A percentile compares a stretch with the other conserved stretches of the same genome.
Conservation (phyloP, 2,113 vertebrate genomes). For the Cyanoramphus novaezelandiae region DNA sequence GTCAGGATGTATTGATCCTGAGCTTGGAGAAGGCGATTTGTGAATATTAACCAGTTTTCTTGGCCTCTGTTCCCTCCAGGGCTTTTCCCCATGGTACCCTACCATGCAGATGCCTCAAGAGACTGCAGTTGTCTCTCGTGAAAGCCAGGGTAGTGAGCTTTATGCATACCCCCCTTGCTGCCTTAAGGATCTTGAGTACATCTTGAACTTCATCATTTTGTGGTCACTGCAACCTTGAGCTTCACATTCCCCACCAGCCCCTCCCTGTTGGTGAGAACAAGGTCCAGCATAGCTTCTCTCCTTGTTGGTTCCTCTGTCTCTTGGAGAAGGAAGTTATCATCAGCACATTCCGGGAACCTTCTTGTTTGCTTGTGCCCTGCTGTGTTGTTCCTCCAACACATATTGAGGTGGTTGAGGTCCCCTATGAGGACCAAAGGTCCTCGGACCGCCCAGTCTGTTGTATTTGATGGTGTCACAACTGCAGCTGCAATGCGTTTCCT, state of each 20-base stretch:
- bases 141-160: neutral
- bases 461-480: neutral
- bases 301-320: neutral
- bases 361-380: neutral
- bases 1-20: neutral
- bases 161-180: neutral
- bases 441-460: neutral
- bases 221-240: neutral
- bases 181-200: neutral
- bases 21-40: neutral
- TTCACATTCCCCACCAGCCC: neutral
- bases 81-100: neutral
- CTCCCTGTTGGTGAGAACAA: neutral
- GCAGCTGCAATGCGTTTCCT: neutral
- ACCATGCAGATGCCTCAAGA: neutral
- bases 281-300: neutral
- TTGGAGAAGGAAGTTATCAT: neutral
- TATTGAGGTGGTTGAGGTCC: neutral
- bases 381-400: neutral
- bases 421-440: neutral
- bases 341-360: neutral
- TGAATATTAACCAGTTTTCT: neutral
- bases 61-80: neutral
- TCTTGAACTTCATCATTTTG: neutral
- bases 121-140: neutral